Percentiles rank a stretch among this genome's conserved stretches.
phyloP scores from a whole-genome alignment of 1,140 invertebrate genomes.

The Ylistrum balloti region DNA sequence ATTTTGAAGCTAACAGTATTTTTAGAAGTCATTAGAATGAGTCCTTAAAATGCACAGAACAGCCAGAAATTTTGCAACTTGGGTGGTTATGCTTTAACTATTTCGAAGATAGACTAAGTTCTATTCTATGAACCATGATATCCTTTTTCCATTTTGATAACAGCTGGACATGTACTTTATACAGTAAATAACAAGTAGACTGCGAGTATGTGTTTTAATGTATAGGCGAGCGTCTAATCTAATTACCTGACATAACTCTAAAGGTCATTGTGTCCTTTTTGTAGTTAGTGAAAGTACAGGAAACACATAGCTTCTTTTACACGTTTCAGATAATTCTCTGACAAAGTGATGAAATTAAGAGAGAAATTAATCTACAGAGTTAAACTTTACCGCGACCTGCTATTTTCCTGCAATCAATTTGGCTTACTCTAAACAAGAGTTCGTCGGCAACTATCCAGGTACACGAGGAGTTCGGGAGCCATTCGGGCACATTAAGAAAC shows the following conservation, averaged over 20 bases:
- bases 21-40: too few species aligned
- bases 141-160: too few species aligned
- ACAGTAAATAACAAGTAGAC: too few species aligned
- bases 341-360: constrained; percentile 10
- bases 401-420: background rate
- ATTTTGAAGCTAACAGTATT: too few species aligned
- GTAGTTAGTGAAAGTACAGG: background rate
- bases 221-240: background rate
- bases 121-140: too few species aligned
- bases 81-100: too few species aligned
- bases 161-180: constrained; percentile 1
- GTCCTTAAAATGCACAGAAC: too few species aligned
- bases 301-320: background rate
- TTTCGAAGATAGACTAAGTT: too few species aligned
- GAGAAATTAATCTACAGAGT: background rate
- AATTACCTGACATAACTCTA: background rate
- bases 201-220: too few species aligned
- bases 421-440: background rate
- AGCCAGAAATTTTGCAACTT: too few species aligned
- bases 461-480: background rate
- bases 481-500: background rate
- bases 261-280: background rate
- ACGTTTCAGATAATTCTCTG: background rate
- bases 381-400: background rate
- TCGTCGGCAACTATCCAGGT: background rate